phyloP scores from a whole-genome alignment of 2,113 vertebrate species.

The Cisticola juncidis region DNA sequence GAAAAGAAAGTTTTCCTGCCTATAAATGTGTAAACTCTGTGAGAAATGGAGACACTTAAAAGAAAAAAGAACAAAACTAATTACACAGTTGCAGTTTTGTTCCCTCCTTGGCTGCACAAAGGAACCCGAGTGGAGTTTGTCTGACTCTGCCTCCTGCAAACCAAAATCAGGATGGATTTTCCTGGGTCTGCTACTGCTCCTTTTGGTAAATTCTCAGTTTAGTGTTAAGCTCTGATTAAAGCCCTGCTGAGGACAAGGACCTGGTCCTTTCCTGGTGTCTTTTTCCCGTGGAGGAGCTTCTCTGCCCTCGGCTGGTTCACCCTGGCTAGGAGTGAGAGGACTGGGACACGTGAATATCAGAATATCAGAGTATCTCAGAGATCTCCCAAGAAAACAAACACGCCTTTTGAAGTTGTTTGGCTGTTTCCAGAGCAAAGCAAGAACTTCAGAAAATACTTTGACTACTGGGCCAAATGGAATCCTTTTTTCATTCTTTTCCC shows the following conservation, averaged over 20 bases:
- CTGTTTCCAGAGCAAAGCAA: conserved; percentile 36
- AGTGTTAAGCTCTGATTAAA: neutral
- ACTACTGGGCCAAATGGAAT: conserved; percentile 8
- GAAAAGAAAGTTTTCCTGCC: conserved; percentile 50
- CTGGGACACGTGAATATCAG: neutral
- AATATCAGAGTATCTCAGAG: neutral
- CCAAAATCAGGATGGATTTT: neutral
- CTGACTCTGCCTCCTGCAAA: neutral
- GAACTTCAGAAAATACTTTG: conserved; percentile 25
- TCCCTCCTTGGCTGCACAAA: neutral
- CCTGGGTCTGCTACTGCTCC: neutral
- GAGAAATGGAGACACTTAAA: neutral
- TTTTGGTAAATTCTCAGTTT: neutral
- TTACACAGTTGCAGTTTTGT: neutral
- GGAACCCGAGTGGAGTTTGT: neutral
- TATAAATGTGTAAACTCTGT: conserved; percentile 37
- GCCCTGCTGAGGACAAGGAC: neutral
- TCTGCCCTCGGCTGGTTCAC: neutral
- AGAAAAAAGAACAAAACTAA: neutral
- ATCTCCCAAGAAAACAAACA: conserved; percentile 2
- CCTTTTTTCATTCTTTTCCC: neutral
- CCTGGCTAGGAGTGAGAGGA: neutral
- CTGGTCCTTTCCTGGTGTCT: neutral
- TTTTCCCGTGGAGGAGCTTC: neutral
- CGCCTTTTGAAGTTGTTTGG: conserved; percentile 45